phyloP scores from a whole-genome alignment of 2,888 invertebrate genomes.

The Meteorus cinctellus region DNA sequence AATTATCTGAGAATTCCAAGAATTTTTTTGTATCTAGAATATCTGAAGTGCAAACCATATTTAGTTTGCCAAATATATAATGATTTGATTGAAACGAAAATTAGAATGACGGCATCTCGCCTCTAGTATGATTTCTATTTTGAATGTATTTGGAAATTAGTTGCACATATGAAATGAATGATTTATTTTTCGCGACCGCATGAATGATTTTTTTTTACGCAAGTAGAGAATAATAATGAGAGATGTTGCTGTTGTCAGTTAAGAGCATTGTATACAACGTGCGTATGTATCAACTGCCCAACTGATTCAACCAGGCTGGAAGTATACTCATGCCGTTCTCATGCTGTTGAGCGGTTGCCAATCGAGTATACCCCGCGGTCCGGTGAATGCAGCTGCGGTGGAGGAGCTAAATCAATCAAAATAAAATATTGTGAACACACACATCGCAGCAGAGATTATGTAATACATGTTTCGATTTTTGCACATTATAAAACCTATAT shows the following conservation, averaged over 20 bases:
- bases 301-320: conserved; percentile 71
- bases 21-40: no score
- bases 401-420: conserved; percentile 67
- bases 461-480: conserved; percentile 47
- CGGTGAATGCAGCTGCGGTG: conserved; percentile 66
- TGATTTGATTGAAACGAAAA: no score
- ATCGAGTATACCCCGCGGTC: conserved; percentile 72
- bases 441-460: conserved; percentile 51
- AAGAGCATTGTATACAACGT: conserved; percentile 23
- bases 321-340: conserved; percentile 73
- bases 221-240: neutral
- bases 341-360: conserved; percentile 73
- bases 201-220: neutral
- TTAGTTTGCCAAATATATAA: no score
- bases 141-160: neutral
- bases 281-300: conserved; percentile 51
- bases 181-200: neutral
- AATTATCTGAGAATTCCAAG: no score
- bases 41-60: no score
- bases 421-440: conserved; percentile 47
- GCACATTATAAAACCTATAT: conserved; percentile 34
- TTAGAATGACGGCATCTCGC: no score
- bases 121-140: no score
- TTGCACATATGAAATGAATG: neutral
- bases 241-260: conserved; percentile 24